Percentiles rank a stretch among this genome's conserved stretches.
Conservation (phyloP, 2,888 invertebrate genomes). For the Napeogenes sylphis region DNA sequence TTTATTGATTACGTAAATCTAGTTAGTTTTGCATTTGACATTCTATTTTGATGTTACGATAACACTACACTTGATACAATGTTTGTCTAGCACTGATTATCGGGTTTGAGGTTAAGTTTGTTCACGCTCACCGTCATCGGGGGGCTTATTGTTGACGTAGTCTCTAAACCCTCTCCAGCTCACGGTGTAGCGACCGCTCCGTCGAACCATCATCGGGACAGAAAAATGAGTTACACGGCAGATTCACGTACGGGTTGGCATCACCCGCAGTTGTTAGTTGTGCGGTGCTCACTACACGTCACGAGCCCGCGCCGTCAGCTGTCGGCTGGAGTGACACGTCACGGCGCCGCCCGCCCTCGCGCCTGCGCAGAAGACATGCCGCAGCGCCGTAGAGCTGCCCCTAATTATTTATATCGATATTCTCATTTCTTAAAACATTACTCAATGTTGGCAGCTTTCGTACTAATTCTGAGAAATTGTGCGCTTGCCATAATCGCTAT, state of each 20-base stretch:
- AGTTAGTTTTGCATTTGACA: conserved; percentile 8
- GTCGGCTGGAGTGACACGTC: conserved; percentile 54
- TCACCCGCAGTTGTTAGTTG: conserved; percentile 38
- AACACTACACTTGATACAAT: not conserved
- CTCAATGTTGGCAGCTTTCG: conserved; percentile 13
- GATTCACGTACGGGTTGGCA: conserved; percentile 38
- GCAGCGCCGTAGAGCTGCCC: conserved; percentile 33
- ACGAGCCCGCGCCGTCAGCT: conserved; percentile 65
- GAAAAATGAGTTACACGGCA: conserved; percentile 27
- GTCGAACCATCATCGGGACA: conserved; percentile 69
- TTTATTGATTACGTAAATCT: conserved; percentile 4
- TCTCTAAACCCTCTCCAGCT: conserved; percentile 75
- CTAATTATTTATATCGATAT: conserved; percentile 31
- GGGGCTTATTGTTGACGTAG: conserved; percentile 68
- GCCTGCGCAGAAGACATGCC: conserved; percentile 60
- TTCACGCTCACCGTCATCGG: conserved; percentile 64
- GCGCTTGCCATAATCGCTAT: conserved; percentile 2
- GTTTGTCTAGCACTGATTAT: conserved; percentile 13
- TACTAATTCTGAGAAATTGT: conserved; percentile 13
- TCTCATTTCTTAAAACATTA: conserved; percentile 8
- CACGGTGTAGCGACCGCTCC: conserved; percentile 73
- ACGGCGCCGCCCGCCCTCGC: conserved; percentile 60
- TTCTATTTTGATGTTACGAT: not conserved
- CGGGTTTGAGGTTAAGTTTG: conserved; percentile 34
- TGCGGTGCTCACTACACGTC: conserved; percentile 59